Conservation (phyloP, 2,797 vertebrate species). For the Leptoclinus maculatus region DNA sequence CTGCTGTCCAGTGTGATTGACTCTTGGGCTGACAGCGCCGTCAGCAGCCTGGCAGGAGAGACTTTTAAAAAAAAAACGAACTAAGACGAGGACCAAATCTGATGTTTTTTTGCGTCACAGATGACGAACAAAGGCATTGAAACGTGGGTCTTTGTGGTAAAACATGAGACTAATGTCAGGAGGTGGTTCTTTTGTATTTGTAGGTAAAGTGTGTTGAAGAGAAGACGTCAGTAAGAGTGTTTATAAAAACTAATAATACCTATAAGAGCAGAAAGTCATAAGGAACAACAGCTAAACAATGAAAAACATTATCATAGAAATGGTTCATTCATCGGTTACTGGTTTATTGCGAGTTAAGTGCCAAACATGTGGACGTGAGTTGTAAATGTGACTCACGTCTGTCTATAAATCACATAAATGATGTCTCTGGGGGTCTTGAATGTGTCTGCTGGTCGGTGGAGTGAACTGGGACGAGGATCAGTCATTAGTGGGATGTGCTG, state of each 20-base stretch:
- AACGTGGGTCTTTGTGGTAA: background rate
- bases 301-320: background rate
- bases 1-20: background rate
- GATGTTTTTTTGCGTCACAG: background rate
- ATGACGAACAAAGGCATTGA: background rate
- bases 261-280: background rate
- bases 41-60: background rate
- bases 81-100: background rate
- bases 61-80: background rate
- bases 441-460: conserved; percentile 60
- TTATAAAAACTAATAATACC: background rate
- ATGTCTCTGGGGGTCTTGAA: conserved; percentile 34
- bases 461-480: conserved; percentile 59
- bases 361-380: background rate
- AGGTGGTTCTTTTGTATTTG: background rate
- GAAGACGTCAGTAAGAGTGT: background rate
- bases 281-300: background rate
- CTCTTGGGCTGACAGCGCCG: background rate
- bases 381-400: conserved; percentile 21
- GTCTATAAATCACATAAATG: conserved; percentile 22
- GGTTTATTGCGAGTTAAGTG: background rate
- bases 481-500: conserved; percentile 66
- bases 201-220: background rate
- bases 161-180: background rate
- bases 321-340: background rate